Evolutionary conservation across 2,113 vertebrate species (phyloP).

Genomic region (Fregata magnificens): DNA sequence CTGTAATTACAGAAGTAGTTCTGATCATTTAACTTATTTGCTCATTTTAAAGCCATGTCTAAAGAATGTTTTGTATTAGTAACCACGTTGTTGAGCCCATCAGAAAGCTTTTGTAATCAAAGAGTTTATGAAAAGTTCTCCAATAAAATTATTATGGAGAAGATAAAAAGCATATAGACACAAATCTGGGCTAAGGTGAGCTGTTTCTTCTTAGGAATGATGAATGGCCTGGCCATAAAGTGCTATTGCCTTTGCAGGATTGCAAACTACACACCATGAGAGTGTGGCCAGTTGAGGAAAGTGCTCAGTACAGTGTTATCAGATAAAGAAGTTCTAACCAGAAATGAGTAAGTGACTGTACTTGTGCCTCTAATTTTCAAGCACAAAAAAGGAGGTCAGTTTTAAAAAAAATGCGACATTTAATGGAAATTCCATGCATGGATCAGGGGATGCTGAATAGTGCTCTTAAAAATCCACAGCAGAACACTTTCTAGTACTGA

Average conservation of each 20-base stretch:
- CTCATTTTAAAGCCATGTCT: not conserved
- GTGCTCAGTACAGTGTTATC: fast-evolving
- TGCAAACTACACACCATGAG: not conserved
- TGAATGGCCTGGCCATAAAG: not conserved
- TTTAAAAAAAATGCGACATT: not conserved
- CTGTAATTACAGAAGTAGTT: conserved; percentile 68
- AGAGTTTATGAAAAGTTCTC: not conserved
- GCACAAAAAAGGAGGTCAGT: not conserved
- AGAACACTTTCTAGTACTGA: not conserved
- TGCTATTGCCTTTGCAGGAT: fast-evolving
- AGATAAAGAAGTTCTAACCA: not conserved
- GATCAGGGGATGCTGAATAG: not conserved
- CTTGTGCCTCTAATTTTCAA: not conserved
- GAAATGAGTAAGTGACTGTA: not conserved
- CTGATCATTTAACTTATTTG: not conserved
- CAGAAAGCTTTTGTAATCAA: not conserved
- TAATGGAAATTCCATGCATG: not conserved
- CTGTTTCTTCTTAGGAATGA: fast-evolving
- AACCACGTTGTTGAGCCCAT: not conserved
- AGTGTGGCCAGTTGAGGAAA: fast-evolving
- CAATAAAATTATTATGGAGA: not conserved
- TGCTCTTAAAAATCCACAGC: not conserved
- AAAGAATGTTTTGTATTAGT: not conserved
- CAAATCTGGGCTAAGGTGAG: not conserved
- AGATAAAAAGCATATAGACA: fast-evolving